phyloP scores from a whole-genome alignment of 1,140 invertebrate species.

The Gryllus bimaculatus region DNA sequence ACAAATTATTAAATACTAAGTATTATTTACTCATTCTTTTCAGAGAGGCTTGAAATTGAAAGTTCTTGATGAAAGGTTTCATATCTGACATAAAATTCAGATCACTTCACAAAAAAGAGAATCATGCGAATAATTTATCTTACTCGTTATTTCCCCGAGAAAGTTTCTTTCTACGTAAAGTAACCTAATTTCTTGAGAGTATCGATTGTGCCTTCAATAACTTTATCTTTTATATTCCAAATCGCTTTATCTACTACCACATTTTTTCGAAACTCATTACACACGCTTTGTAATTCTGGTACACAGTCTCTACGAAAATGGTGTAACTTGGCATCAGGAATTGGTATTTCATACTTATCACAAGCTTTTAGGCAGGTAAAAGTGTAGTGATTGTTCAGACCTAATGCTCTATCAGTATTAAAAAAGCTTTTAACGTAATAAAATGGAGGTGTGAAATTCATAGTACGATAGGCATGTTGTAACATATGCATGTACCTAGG shows the following conservation, averaged over 20 bases:
- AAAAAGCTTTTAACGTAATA: slow-evolving; percentile 42
- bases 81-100: too few relatives aligned
- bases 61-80: too few relatives aligned
- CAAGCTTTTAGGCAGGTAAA: slow-evolving; percentile 35
- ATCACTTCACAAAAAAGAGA: too few relatives aligned
- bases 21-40: too few relatives aligned
- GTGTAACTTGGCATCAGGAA: slow-evolving; percentile 39
- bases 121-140: too few relatives aligned
- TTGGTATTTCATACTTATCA: slow-evolving; percentile 33
- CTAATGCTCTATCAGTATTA: slow-evolving; percentile 35
- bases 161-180: too few relatives aligned
- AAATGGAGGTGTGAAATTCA: slow-evolving; percentile 37
- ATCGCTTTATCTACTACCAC: slow-evolving; percentile 37
- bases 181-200: too few relatives aligned
- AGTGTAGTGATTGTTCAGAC: slow-evolving; percentile 42
- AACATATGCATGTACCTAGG: slow-evolving; percentile 39
- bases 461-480: slow-evolving; percentile 37
- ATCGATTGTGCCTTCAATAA: too few relatives aligned
- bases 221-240: slow-evolving; percentile 27
- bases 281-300: slow-evolving; percentile 25
- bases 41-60: too few relatives aligned
- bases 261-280: slow-evolving; percentile 33
- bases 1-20: too few relatives aligned
- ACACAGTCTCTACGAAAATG: slow-evolving; percentile 43
- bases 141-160: too few relatives aligned